Evolutionary conservation across 2,797 vertebrate genomes (phyloP).

Genomic region (Gephyroberyx darwinii): DNA sequence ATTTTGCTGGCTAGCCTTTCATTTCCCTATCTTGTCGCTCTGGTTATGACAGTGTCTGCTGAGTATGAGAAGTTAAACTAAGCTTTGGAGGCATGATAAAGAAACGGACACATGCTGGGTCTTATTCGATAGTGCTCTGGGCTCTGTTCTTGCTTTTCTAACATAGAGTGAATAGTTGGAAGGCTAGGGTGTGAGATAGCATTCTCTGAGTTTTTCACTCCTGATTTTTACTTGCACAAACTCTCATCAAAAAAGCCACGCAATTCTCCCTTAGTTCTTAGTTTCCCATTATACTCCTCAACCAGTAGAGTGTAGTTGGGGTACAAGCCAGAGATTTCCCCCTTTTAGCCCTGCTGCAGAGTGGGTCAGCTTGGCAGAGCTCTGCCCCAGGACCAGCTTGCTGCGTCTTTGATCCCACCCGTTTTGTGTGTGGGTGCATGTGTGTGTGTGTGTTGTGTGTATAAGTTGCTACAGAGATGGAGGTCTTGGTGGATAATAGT

Average conservation of each 20-base stretch:
- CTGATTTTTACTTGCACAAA: conserved; percentile 45
- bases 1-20: conserved; percentile 33
- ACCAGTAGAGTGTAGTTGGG: conserved; percentile 6
- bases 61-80: conserved; percentile 26
- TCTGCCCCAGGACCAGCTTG: conserved; percentile 31
- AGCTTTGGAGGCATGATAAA: conserved; percentile 32
- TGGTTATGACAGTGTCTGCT: conserved; percentile 22
- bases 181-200: not conserved
- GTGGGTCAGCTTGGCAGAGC: conserved; percentile 32
- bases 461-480: conserved; percentile 11
- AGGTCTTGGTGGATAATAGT: conserved; percentile 16
- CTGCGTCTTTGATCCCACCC: conserved; percentile 45
- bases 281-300: conserved; percentile 25
- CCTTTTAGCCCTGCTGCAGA: conserved; percentile 26
- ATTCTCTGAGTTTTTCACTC: conserved; percentile 19
- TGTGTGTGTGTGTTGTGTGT: conserved; percentile 9
- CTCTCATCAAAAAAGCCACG: conserved; percentile 11
- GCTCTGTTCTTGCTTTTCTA: conserved; percentile 27
- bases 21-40: conserved; percentile 41
- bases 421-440: conserved; percentile 9
- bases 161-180: conserved; percentile 3
- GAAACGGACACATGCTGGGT: conserved; percentile 30
- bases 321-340: conserved; percentile 22
- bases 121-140: conserved; percentile 21
- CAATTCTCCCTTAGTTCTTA: conserved; percentile 23